Evolutionary conservation across 1,140 invertebrate genomes (phyloP), one percentile per base, ranked within the genome.

Genomic region (Holcopasites calliopsidis): DNA sequence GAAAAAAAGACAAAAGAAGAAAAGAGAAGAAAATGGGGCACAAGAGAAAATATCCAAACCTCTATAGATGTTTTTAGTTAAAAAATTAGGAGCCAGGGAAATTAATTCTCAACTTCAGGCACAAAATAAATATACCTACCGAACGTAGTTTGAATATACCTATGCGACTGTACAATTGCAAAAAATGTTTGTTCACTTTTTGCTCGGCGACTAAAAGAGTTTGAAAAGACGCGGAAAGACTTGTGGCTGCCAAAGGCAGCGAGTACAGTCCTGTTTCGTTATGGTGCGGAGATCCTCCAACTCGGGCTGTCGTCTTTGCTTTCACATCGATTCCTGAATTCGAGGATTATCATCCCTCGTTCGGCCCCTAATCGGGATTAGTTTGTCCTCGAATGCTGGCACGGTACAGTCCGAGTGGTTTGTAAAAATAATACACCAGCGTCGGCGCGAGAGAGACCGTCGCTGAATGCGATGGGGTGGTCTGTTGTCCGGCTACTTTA

Each of bases 401-500:
- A 1, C 18, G 23, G 10, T 21, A 6, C 47, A 7, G 64, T 44
- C 31, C 26, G 21, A 57, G 26, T 44, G 58, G 4, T 61, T 42
- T 71, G 68, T 52, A 58, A 83, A 79, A 85, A 81, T 79, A 77
- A 85, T 83, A 74, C 28, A 0, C 2, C 21, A 0, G 1, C 31
- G 11, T n/a, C 3, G 16, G 38, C 18, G 77, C 18, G 35, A 38
- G 44, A 54, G 10, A 33, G 21, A 40, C 18, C 16, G 6, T 13
- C 35, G 35, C n/a, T 50, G 70, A 82, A 76, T 82, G 47, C 28
- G 21, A 64, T 44, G 62, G 69, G 79, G 74, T 85, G 77, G 76
- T 85, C 76, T 87, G 77, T 81, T 85, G 65, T 84, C 64, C 35
- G 58, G 69, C 68, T 11, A 33, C n/a, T 74, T 38, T 35, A 3